A percentile compares a stretch with the other conserved stretches of the same genome.
phyloP scores from a whole-genome alignment of 2,797 vertebrate species.

The Miopithecus talapoin region DNA sequence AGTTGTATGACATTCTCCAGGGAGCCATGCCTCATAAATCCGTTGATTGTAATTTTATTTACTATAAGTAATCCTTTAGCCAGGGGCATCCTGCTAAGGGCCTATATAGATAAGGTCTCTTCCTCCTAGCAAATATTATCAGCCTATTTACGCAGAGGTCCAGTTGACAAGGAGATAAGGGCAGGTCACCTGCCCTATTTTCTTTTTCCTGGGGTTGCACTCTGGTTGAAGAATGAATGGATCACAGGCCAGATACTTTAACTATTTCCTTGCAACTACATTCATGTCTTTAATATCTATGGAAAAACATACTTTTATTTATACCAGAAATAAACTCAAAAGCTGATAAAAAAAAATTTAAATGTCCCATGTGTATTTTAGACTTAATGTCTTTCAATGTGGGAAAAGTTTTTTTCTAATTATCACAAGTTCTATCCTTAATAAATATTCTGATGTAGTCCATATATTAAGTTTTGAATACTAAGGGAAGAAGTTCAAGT shows the following conservation, averaged over 20 bases:
- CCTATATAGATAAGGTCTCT: background rate
- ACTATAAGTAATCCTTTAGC: background rate
- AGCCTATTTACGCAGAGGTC: background rate
- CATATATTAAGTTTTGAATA: background rate
- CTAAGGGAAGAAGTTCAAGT: background rate
- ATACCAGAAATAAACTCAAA: background rate
- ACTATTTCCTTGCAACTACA: background rate
- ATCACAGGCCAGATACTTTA: background rate
- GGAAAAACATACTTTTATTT: background rate
- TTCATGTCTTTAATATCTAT: background rate
- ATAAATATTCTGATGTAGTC: background rate
- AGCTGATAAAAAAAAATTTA: background rate
- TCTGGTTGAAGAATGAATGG: background rate
- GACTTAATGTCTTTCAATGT: background rate
- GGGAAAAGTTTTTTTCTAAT: background rate
- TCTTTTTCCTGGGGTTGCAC: background rate
- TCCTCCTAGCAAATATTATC: background rate
- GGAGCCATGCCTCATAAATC: constrained; percentile 6
- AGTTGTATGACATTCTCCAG: background rate
- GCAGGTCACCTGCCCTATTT: background rate
- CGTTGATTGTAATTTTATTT: background rate
- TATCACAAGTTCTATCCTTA: background rate
- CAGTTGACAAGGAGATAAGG: background rate
- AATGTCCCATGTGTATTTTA: background rate
- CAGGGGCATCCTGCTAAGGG: background rate